A percentile compares a stretch with the other conserved stretches of the same genome.
Conservation (phyloP, 1,140 invertebrate species). For the Drosophila triauraria region DNA sequence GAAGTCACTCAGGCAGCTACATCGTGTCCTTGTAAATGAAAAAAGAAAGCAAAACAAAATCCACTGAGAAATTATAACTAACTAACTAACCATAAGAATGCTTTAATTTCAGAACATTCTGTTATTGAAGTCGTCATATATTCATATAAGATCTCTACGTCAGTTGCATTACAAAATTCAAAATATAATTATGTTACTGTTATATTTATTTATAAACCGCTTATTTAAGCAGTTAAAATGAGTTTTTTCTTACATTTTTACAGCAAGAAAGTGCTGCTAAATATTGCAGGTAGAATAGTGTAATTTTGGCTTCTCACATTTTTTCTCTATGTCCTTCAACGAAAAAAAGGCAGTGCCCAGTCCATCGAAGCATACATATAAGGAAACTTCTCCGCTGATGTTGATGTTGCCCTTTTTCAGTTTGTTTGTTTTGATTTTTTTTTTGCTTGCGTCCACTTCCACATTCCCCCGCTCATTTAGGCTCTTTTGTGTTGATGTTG, state of each 20-base stretch:
- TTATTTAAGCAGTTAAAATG: too few species aligned
- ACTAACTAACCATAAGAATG: too few species aligned
- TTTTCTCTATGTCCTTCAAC: constrained; percentile 12
- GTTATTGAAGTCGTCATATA: too few species aligned
- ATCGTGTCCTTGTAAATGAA: constrained; percentile 34
- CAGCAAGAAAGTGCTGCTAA: too few species aligned
- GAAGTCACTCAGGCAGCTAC: constrained; percentile 44
- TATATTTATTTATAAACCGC: too few species aligned
- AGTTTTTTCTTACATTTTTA: too few species aligned
- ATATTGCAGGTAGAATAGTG: too few species aligned
- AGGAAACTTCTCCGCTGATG: constrained; percentile 32
- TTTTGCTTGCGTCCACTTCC: background rate
- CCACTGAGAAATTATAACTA: constrained; percentile 3
- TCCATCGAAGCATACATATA: constrained; percentile 29
- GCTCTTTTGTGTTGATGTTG: constrained; percentile 47
- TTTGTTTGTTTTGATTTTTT: constrained; percentile 40
- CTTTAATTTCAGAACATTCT: background rate
- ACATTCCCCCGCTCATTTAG: constrained; percentile 54
- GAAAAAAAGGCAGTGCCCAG: constrained; percentile 5
- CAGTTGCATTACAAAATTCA: background rate
- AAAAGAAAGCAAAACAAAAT: constrained; percentile 11
- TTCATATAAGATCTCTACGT: too few species aligned
- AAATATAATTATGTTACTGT: background rate
- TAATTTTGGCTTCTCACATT: background rate
- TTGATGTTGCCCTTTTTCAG: constrained; percentile 50